A percentile compares a stretch with the other conserved stretches of the same genome.
Evolutionary conservation across 2,113 vertebrate genomes (phyloP).

Genomic region (Hippocampus mohnikei): DNA sequence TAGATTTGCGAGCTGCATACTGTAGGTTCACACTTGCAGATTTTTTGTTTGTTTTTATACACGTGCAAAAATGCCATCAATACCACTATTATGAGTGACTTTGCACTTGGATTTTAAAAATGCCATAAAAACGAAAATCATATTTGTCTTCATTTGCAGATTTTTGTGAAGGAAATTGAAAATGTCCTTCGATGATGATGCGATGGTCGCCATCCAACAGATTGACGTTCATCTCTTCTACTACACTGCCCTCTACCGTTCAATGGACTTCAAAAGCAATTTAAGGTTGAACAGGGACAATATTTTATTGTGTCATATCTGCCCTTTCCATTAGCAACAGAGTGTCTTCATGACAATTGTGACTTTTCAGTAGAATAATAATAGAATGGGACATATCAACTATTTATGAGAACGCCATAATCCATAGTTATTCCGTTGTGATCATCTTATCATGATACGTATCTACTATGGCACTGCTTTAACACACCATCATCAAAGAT

Average conservation of each 20-base stretch:
- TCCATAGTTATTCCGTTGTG: too few relatives aligned
- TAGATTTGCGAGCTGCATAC: background rate
- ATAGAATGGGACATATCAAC: too few relatives aligned
- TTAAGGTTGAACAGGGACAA: background rate
- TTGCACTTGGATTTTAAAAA: background rate
- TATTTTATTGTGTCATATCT: background rate
- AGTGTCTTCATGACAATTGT: too few relatives aligned
- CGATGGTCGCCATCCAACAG: background rate
- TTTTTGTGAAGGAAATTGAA: background rate
- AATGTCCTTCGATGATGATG: background rate
- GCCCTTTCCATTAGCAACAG: too few relatives aligned
- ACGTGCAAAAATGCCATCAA: background rate
- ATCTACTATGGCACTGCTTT: too few relatives aligned
- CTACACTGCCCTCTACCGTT: constrained; percentile 58
- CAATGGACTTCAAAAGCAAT: background rate
- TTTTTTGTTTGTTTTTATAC: background rate
- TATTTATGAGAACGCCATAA: too few relatives aligned
- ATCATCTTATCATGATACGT: too few relatives aligned
- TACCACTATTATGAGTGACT: background rate
- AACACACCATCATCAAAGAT: too few relatives aligned
- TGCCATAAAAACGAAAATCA: background rate
- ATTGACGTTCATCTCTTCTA: constrained; percentile 11
- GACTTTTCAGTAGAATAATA: too few relatives aligned
- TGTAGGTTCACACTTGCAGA: background rate
- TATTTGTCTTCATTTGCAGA: background rate